Base-by-base conservation (phyloP, 2,797 vertebrate genomes). In the Sylvilagus floridanus region DNA sequence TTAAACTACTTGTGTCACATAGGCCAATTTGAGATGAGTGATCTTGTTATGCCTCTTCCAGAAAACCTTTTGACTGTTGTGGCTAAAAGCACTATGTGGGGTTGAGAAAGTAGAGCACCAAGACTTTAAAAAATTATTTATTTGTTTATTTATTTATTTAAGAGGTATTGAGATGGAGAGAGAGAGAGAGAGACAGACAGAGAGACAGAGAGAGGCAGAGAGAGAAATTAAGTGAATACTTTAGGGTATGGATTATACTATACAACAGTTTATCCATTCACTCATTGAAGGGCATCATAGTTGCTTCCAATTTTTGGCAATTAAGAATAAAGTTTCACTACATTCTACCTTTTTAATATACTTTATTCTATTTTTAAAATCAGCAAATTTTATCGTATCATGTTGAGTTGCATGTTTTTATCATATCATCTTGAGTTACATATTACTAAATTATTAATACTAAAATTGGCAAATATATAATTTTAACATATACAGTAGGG, bases 1-100 rank as follows among this genome's bases (percentile, higher is more conserved):
- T 66, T 42, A 68, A 92, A 88, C 88, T 62, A 30, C n/a, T 93
- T 88, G 35, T 62, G 13, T 68, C 54, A 60, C 72, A 83, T 26
- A 50, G 24, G 50, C 30, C 22, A 63, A 35, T 72, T 78, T 52
- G 54, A 83, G 75, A 79, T 86, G 63, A 82, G 52, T 85, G 73
- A 32, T 35, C 10, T 84, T 47, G 77, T 50, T 47, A 12, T 62
- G 35, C 26, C 17, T 63, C 32, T 88, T 90, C 16, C 7, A 32
- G 37, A 81, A 95, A 63, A 42, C 54, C 35, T 21, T 77, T 65
- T 83, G 63, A 87, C 26, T 47, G 4, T 90, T 57, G 57, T 60
- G 16, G 22, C 60, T 81, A 63, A 47, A 52, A 84, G 2, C 87
- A 7, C 19, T 69, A 21, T 14, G 14, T 69, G 47, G 9, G 26